Base-by-base conservation (phyloP, 2,797 vertebrate genomes). In the Enteromius fasciolatus region DNA sequence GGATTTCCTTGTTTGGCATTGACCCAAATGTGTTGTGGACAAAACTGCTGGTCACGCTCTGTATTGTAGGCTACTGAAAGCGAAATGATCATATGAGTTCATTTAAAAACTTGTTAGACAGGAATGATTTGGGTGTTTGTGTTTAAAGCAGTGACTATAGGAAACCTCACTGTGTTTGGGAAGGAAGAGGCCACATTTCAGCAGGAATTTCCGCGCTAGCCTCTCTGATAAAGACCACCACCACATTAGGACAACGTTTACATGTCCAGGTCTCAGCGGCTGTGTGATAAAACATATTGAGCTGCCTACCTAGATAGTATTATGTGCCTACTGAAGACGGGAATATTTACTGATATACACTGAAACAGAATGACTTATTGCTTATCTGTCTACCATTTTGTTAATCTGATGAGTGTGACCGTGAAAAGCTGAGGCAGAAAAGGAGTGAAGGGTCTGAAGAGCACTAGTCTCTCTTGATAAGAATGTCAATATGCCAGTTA, bases 61-160 rank as follows among this genome's bases (percentile, higher is more conserved):
- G 69, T 74, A 74, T 50, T 81, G 69, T 36, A 41, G 14, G 18
- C 28, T 73, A n/a, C 6, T 48, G 63, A 82, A 82, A 76, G 36
- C 3, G 20, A 69, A 48, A 61, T 57, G 18, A 46, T 23, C 33
- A 61, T 5, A 4, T 31, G 11, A n/a, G 14, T 76, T 79, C 3
- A 57, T 81, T n/a, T 52, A 48, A 77, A 52, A 87, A 64, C 73
- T 74, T 77, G 82, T 72, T 74, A 5, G 36, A 76, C 82, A 59
- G 72, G 80, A 73, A 82, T 36, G 78, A 66, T 78, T n/a, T 14
- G 15, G 23, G 18, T 78, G 77, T 81, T 81, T 69, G 61, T 59
- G 68, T 79, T 82, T 72, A 33, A 83, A 84, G 69, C 76, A 50
- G 81, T 76, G 76, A 39, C 48, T 82, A 46, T 50, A 52, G 14